Evolutionary conservation across 1,140 invertebrate species (phyloP).

Genomic region (Brachionus paranguensis): DNA sequence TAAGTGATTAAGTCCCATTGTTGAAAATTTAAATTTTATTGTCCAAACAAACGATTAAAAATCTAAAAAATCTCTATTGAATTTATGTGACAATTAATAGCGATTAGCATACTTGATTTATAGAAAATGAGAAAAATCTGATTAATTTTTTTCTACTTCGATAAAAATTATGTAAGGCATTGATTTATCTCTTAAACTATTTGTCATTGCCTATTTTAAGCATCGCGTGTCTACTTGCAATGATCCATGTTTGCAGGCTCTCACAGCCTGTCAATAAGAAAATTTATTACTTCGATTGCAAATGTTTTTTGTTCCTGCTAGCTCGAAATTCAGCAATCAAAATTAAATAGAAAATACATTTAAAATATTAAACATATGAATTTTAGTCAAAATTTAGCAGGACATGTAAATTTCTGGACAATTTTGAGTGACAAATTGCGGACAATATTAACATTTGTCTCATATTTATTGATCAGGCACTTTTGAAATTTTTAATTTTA

Average conservation of each 20-base stretch:
- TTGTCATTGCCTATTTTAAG: neutral
- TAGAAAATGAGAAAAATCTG: neutral
- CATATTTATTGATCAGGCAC: neutral
- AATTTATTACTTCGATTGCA: neutral
- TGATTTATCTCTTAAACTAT: neutral
- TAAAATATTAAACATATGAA: neutral
- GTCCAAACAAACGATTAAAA: neutral
- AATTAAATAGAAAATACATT: neutral
- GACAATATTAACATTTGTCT: neutral
- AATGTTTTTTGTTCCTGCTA: neutral
- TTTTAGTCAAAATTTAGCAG: neutral
- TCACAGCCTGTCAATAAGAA: neutral
- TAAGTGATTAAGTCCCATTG: constrained; percentile 16
- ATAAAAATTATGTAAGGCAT: neutral
- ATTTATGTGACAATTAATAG: constrained; percentile 1
- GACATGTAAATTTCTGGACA: neutral
- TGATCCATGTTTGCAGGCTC: neutral
- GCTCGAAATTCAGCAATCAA: neutral
- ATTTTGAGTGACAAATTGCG: neutral
- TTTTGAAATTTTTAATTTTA: too few relatives aligned
- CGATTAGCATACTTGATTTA: neutral
- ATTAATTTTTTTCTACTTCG: neutral
- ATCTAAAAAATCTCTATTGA: constrained; percentile 28
- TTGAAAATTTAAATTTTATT: neutral
- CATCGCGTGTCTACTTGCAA: neutral